These are phyloP conservation scores for Pecten maximus DNA, from an alignment of 2,888 invertebrate genomes.

Conservation along the genomic window DNA sequence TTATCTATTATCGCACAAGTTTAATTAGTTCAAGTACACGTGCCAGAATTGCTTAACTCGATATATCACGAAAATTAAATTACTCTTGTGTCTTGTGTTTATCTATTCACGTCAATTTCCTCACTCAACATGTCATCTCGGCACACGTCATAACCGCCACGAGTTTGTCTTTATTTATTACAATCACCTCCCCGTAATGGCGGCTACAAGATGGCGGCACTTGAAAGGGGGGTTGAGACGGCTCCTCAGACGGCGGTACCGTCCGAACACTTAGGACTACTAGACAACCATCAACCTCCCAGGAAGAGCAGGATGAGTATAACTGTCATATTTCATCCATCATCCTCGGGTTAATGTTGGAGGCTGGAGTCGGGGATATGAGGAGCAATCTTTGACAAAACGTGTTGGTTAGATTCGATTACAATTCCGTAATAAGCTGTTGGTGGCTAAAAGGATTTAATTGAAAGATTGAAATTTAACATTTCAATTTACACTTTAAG, in stretches of 20 bases:
- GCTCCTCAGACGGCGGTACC: background rate
- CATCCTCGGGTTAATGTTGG: background rate
- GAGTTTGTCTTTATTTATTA: background rate
- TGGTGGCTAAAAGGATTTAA: too few relatives aligned
- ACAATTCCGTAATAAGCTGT: too few relatives aligned
- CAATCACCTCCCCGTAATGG: slow-evolving; percentile 14
- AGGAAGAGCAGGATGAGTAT: background rate
- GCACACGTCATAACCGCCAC: background rate
- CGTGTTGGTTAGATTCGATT: too few relatives aligned
- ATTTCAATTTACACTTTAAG: too few relatives aligned
- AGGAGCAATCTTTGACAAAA: background rate
- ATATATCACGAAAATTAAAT: slow-evolving; percentile 4
- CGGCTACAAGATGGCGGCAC: slow-evolving; percentile 4
- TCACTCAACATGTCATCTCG: background rate
- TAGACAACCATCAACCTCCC: slow-evolving; percentile 7
- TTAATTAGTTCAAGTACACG: slow-evolving; percentile 27
- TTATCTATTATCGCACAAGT: background rate
- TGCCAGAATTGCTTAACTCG: background rate
- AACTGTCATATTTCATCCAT: background rate
- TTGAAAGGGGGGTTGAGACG: background rate
- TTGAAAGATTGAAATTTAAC: too few relatives aligned
- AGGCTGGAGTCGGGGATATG: background rate
- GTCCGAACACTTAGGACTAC: background rate
- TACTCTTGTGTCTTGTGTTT: background rate
- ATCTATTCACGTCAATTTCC: background rate